Base-by-base conservation (phyloP, 2,113 vertebrate species). In the Carassius carassius region DNA sequence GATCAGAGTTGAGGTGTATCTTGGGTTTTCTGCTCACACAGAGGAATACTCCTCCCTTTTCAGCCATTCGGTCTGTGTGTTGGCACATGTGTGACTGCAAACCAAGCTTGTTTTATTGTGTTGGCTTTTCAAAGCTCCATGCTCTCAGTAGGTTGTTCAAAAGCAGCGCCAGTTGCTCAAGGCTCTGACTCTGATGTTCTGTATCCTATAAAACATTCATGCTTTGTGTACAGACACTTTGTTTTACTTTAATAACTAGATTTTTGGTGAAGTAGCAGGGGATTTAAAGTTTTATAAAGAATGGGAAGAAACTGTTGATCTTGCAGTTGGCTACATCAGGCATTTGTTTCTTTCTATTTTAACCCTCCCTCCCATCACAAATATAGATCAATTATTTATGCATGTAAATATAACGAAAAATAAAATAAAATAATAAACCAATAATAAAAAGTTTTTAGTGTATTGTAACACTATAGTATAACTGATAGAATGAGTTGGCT, bases 71-170 rank as follows among this genome's bases (percentile, higher is more conserved):
- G 29, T 54, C 60, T 56, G 1, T 25, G 14, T 37, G 29, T 25
- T 23, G 23, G n/a, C 58, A 63, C 25, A 49, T 32, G 8, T 81
- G 23, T 25, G 75, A 47, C 51, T 32, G n/a, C 10, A 69, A 17
- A 32, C 17, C 56, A 25, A 5, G 32, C 41, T 74, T 25, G 65
- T 47, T 67, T 75, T 81, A 69, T 87, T 84, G 32, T 54, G 29
- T 47, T 58, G 25, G 67, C 25, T 79, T 80, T 70, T 83, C 54
- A 80, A 67, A 80, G 70, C 60, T 37, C 41, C 23, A 41, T 51
- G 16, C 70, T 84, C 77, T 84, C 58, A 44, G 65, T 62, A 67
- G 82, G 32, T 65, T 58, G 56, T 83, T 77, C 63, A 78, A 72
- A 51, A 32, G 47, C 23, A 69, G 32, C 7, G 44, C 67, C 25